A percentile compares a stretch with the other conserved stretches of the same genome.
Conservation (phyloP, 2,888 invertebrate genomes). For the Tiliacea citrago region DNA sequence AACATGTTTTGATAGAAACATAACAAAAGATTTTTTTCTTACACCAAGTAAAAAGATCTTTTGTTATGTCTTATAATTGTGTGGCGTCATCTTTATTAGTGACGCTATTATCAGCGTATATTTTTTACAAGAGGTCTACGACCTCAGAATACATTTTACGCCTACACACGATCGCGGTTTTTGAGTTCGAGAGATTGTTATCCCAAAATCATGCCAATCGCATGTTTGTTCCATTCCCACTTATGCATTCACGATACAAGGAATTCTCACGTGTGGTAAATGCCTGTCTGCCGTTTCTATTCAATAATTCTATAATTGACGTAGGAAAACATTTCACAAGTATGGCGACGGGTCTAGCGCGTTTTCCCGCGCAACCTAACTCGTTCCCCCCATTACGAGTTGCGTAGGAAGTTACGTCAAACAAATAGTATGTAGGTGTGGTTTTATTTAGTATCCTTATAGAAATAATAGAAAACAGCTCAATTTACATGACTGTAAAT, state of each 20-base stretch:
- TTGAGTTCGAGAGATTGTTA: neutral
- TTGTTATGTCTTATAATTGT: conserved; percentile 7
- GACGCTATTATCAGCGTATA: neutral
- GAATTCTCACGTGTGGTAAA: neutral
- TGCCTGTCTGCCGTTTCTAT: neutral
- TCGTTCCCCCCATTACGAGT: conserved; percentile 42
- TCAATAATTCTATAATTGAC: conserved; percentile 18
- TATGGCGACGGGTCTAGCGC: conserved; percentile 45
- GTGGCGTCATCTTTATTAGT: conserved; percentile 10
- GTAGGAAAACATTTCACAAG: conserved; percentile 51
- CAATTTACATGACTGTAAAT: conserved; percentile 46
- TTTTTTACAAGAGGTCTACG: conserved; percentile 3
- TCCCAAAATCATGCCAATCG: neutral
- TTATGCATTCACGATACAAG: neutral
- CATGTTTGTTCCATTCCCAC: neutral
- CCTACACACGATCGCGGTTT: neutral
- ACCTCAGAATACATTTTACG: neutral
- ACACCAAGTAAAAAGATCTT: neutral
- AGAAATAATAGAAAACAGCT: conserved; percentile 40
- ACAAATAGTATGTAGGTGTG: conserved; percentile 37
- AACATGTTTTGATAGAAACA: neutral
- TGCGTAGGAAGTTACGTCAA: conserved; percentile 55
- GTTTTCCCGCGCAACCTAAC: conserved; percentile 48
- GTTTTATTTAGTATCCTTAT: conserved; percentile 46
- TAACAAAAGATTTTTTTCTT: too few relatives aligned